Evolutionary conservation across 2,113 vertebrate genomes (phyloP), one percentile per base, ranked within the genome.

Genomic region (Tragelaphus strepsiceros): DNA sequence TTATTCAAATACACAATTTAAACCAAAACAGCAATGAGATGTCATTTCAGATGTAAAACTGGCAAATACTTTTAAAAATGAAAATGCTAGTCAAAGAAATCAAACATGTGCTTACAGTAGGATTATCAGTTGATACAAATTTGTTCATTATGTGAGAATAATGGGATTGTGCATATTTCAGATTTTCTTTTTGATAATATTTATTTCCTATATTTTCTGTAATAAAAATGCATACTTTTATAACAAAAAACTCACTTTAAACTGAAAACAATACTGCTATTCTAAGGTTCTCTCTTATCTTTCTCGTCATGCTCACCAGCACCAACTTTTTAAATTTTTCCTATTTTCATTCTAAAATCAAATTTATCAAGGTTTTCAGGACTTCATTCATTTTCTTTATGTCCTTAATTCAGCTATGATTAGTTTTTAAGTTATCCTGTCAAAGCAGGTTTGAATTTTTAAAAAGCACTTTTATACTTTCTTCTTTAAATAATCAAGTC

Each of bases 401-500:
- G 53, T 71, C 7, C 10, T 93, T 83, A 85, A 56, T 43, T 30
- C 85, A 91, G 8, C 14, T 90, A 28, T 39, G 7, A 15, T 95
- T 93, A 83, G 16, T 61, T 95, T 80, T n/a, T 77, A 15, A 86
- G 71, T 84, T 51, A 91, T 78, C 56, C 21, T 46, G 58, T 26
- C 13, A 15, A 19, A 46, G 43, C 17, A 51, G 21, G 26, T 93
- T 71, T 91, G 28, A 82, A 61, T n/a, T 88, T 89, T 81, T 84
- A 9, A 87, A 90, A 95, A 78, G 22, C 12, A 32, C 28, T 74
- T 95, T 85, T 49, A 35, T 81, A 19, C 6, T 53, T 93, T 96
- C 64, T 97, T 28, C 10, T 91, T 88, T 96, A 94, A 96, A 74
- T 84, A 39, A 43, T 46, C 49, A 77, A 84, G 22, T 89, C 67